phyloP scores from a whole-genome alignment of 1,140 invertebrate species.

The Bombyx mori region ASM3026992v2 NC_085107.1:7265501-7266000 shows the following conservation, averaged over 20 bases:
- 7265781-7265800: conserved; percentile 52
- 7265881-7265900: too few species aligned
- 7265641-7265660: conserved; percentile 11
- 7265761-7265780: conserved; percentile 50
- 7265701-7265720: conserved; percentile 68
- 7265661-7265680: conserved; percentile 63
- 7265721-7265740: conserved; percentile 70
- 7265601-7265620: conserved; percentile 55
- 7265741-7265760: conserved; percentile 65
- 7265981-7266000: too few species aligned
- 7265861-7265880: too few species aligned
- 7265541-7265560: neutral
- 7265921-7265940: too few species aligned
- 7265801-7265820: conserved; percentile 36
- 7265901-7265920: too few species aligned
- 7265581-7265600: conserved; percentile 41
- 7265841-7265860: too few species aligned
- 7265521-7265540: neutral
- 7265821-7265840: too few species aligned
- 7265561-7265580: conserved; percentile 34
- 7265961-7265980: too few species aligned
- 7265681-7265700: conserved; percentile 71
- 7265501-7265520: neutral
- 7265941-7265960: too few species aligned
- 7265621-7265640: conserved; percentile 39